Evolutionary conservation across 2,888 invertebrate genomes (phyloP).

Genomic region (Microdon myrmicae): DNA sequence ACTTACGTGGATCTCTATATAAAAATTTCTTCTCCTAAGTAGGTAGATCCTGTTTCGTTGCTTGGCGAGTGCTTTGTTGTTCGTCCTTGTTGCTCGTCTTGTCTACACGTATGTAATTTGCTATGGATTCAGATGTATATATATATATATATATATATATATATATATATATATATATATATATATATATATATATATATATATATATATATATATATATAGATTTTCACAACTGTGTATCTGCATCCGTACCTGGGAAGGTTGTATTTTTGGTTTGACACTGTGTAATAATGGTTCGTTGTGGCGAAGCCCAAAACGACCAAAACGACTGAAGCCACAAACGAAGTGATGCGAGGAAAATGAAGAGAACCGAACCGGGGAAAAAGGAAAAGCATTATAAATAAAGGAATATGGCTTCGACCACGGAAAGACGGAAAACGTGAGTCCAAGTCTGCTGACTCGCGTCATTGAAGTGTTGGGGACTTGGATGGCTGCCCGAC

Average conservation of each 20-base stretch:
- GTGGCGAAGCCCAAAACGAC: constrained; percentile 22
- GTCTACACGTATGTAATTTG: constrained; percentile 24
- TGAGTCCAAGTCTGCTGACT: constrained; percentile 38
- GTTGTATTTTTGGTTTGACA: constrained; percentile 34
- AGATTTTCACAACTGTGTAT: too few species aligned
- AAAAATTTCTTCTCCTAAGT: constrained; percentile 44
- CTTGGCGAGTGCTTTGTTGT: too few species aligned
- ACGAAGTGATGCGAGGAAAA: constrained; percentile 45
- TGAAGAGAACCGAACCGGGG: constrained; percentile 8
- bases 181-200: constrained; percentile 6
- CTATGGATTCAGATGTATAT: constrained; percentile 34
- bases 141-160: constrained; percentile 6
- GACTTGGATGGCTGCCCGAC: constrained; percentile 10
- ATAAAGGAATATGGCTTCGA: constrained; percentile 14
- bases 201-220: too few species aligned
- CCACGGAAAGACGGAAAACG: constrained; percentile 48
- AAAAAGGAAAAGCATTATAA: not conserved
- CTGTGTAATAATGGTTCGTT: constrained; percentile 40
- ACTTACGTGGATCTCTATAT: too few species aligned
- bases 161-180: not conserved
- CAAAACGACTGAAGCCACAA: constrained; percentile 33
- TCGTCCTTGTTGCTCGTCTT: not conserved
- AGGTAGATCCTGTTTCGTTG: constrained; percentile 41
- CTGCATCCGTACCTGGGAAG: too few species aligned
- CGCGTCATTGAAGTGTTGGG: constrained; percentile 14